phyloP scores from a whole-genome alignment of 1,140 invertebrate genomes.

The Onthophagus taurus region DNA sequence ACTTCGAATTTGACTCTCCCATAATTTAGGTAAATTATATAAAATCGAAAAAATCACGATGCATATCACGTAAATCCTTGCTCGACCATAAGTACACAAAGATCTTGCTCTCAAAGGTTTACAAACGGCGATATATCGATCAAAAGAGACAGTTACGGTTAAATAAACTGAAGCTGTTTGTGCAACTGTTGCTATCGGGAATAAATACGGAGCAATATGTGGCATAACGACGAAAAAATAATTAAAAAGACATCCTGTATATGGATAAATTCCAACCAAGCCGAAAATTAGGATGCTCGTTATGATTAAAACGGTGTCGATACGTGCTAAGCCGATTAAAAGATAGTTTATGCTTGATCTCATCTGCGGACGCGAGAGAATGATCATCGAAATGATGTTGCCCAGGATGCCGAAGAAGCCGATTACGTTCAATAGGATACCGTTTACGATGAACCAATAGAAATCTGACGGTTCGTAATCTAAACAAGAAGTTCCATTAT shows the following conservation, averaged over 20 bases:
- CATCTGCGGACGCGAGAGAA: slow-evolving; percentile 86
- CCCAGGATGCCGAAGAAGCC: slow-evolving; percentile 79
- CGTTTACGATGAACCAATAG: slow-evolving; percentile 67
- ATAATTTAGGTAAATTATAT: slow-evolving; percentile 79
- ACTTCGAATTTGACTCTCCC: slow-evolving; percentile 48
- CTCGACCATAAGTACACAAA: slow-evolving; percentile 83
- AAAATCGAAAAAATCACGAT: slow-evolving; percentile 73
- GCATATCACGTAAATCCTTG: slow-evolving; percentile 72
- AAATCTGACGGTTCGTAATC: not conserved
- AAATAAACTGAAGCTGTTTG: slow-evolving; percentile 92
- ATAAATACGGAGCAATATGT: slow-evolving; percentile 70
- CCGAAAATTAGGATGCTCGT: slow-evolving; percentile 82
- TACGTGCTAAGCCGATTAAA: slow-evolving; percentile 80
- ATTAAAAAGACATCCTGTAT: slow-evolving; percentile 60
- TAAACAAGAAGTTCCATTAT: no score
- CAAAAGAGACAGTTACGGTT: slow-evolving; percentile 89
- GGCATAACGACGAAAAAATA: slow-evolving; percentile 76
- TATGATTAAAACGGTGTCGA: slow-evolving; percentile 81
- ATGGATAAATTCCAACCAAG: slow-evolving; percentile 71
- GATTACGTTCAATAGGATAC: slow-evolving; percentile 71
- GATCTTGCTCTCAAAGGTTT: slow-evolving; percentile 81
- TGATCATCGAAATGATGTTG: slow-evolving; percentile 83
- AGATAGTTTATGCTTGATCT: slow-evolving; percentile 89
- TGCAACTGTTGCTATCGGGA: slow-evolving; percentile 77
- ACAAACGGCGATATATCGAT: slow-evolving; percentile 93